Conservation (phyloP, 2,113 vertebrate species). For the Antidorcas marsupialis region DNA sequence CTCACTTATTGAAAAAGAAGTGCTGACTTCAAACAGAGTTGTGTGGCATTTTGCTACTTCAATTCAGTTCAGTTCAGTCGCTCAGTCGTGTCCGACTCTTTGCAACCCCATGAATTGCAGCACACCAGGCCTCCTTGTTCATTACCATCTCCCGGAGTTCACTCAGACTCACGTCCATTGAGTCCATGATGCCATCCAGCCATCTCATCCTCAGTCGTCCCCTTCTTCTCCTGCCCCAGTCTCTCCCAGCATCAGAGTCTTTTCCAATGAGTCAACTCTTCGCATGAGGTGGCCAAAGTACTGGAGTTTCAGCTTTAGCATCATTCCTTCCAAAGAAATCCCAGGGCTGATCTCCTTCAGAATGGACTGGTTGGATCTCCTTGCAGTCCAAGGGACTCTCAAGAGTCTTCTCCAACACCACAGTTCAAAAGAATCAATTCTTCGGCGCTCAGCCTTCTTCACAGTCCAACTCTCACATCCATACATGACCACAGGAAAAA, state of each 20-base stretch:
- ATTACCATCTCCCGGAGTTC: too few relatives aligned
- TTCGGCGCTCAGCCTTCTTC: too few relatives aligned
- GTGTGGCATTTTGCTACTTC: background rate
- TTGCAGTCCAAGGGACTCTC: too few relatives aligned
- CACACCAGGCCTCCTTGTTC: too few relatives aligned
- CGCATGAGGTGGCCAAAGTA: background rate
- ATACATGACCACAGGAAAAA: too few relatives aligned
- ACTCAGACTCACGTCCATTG: fast-evolving
- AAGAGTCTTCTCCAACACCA: too few relatives aligned
- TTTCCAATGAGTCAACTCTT: background rate
- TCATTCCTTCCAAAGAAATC: background rate
- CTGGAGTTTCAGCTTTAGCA: background rate
- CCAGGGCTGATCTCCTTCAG: background rate
- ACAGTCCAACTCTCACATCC: too few relatives aligned
- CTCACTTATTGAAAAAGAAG: background rate
- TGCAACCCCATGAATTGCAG: fast-evolving
- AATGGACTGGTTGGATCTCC: background rate
- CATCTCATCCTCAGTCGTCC: background rate
- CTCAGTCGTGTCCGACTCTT: fast-evolving
- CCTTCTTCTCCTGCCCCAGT: background rate
- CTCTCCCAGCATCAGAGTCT: background rate
- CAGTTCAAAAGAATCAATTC: too few relatives aligned
- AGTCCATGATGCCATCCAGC: too few relatives aligned
- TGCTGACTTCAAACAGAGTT: background rate
- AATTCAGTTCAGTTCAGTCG: background rate